Evolutionary conservation across 2,888 invertebrate genomes (phyloP).

Genomic region (Geophilus truncorum): DNA sequence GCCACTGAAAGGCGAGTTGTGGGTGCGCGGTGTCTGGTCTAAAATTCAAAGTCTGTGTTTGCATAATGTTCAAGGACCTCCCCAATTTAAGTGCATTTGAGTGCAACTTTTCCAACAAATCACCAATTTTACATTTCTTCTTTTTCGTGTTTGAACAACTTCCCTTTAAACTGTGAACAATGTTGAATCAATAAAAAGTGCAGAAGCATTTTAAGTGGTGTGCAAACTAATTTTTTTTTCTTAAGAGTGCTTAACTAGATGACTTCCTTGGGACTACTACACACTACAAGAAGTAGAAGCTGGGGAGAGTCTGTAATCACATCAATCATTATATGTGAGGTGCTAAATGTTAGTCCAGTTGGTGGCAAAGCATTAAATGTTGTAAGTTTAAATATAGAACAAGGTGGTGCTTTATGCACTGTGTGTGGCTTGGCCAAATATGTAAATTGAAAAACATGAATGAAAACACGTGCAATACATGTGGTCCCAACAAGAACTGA

Average conservation of each 20-base stretch:
- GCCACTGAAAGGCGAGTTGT: not conserved
- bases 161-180: not conserved
- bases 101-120: not conserved
- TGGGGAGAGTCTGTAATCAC: not conserved
- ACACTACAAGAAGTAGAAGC: too few species aligned
- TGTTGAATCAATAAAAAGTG: not conserved
- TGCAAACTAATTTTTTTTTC: not conserved
- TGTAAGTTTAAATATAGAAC: not conserved
- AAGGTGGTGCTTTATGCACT: not conserved
- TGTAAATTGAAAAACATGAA: not conserved
- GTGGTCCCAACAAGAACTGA: not conserved
- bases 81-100: not conserved
- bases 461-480: not conserved
- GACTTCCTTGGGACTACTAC: too few species aligned
- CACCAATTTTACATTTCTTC: not conserved
- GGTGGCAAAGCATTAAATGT: not conserved
- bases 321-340: not conserved
- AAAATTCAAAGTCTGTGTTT: not conserved
- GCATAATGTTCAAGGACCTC: not conserved
- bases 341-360: not conserved
- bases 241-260: not conserved
- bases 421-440: not conserved
- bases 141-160: not conserved
- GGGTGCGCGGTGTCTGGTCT: not conserved
- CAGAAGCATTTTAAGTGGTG: not conserved